Evolutionary conservation across 2,113 vertebrate genomes (phyloP), one percentile per base, ranked within the genome.

Genomic region (Archocentrus centrarchus): DNA sequence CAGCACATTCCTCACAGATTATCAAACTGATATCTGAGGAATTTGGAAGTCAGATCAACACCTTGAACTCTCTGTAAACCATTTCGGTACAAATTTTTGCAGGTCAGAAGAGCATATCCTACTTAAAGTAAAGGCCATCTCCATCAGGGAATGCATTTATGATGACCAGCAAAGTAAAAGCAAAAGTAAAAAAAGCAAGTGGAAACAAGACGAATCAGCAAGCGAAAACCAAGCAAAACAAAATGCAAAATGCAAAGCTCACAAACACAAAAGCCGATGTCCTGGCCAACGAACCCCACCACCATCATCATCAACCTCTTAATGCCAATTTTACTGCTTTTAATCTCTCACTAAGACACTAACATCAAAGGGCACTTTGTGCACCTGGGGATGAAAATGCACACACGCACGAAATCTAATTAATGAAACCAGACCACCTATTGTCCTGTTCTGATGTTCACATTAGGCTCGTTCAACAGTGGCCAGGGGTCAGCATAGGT

Each of bases 141-240:
- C 27, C 17, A 13, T 73, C 18, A 20, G 27, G 68, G 68, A 73
- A 73, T 73, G 27, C 6, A 20, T 55, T 53, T 55, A 27, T 2
- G 5, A 18, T 35, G 27, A 55, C 6, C 27, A 55, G 47, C 11
- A 35, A 73, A n/a, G 68, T 73, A 55, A 73, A 73, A 73, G 27
- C 47, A 73, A 73, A 73, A 73, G 68, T 55, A 55, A 73, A 55
- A 73, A 73, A 55, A 55, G 66, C 47, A 73, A 73, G 68, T 55
- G 27, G 47, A 73, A 73, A 55, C 68, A 73, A 73, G 68, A 73
- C 1, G 1, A 35, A 55, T n/a, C 27, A 9, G 47, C 47, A 53
- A 73, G 47, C n/a, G 11, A 73, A 73, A 73, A 35, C 47, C 68
- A 55, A 55, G 68, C 47, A 14, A 73, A 73, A 3, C 66, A 73